Base-by-base conservation (phyloP, 2,888 invertebrate species). In the Unio pictorum region DNA sequence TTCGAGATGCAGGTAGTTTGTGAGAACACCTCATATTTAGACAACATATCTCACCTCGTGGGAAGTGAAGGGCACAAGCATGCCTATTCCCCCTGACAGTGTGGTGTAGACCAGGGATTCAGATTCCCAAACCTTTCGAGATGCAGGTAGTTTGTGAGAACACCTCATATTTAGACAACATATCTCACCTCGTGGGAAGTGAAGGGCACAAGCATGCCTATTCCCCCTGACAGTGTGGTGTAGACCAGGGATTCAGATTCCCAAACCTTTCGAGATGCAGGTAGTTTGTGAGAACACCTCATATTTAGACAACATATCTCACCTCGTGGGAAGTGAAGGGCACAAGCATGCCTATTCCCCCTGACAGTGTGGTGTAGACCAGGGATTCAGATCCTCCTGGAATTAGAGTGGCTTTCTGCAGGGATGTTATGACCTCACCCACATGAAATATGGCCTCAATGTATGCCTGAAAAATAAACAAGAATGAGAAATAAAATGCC, bases 371-470 rank as follows among this genome's bases (percentile, higher is more conserved):
- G 0, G 98, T 96, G 89, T 99, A 99, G 3, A 99, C 94, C 6
- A 99, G 92, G 0, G 97, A 96, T 90, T 99, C 99, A 0, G 96
- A 97, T 4, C 99, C 99, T 6, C 98, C 99, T 0, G 99, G 99
- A 85, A 99, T 97, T 23, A 99, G 91, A 0, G 98, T 98, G 0
- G 97, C 96, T 90, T 96, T 95, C 89, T 98, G 97, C 66, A 99
- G 90, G n/a, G 97, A 96, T 81, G 98, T 96, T 1, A 98, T 95
- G 0, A 95, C 95, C 90, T 99, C 99, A 0, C 99, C 99, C 8
- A 98, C 93, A 89, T 99, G 98, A 91, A 99, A 98, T 85, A 95
- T 96, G 15, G 95, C 94, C 23, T 96, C 93, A 34, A 96, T 94
- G 83, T 98, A 98, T 0, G 90, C 88, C 91, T 91, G 81, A 58